A percentile compares a stretch with the other conserved stretches of the same genome.
These are phyloP conservation scores for Ariopsis seemanni DNA, from an alignment of 2,113 vertebrate species.

Conservation along the genomic window DNA sequence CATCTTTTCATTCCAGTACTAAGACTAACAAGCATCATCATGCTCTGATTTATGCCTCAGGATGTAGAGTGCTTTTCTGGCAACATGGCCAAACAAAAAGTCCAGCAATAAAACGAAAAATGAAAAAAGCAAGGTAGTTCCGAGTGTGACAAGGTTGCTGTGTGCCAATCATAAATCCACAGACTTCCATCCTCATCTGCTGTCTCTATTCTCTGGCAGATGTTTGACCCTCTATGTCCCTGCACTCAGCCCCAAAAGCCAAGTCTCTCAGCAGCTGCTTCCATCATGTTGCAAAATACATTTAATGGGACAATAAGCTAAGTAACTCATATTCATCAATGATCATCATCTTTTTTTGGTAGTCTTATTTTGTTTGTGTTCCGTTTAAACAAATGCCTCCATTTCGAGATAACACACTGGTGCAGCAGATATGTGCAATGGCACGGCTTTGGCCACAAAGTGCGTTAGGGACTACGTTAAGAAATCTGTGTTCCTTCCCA, in stretches of 20 bases:
- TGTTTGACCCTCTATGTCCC: slow-evolving; percentile 5
- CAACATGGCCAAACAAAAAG: neutral
- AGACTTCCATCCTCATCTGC: slow-evolving; percentile 31
- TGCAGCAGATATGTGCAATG: neutral
- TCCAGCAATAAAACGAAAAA: slow-evolving; percentile 27
- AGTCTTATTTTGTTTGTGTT: slow-evolving; percentile 14
- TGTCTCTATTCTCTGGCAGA: slow-evolving; percentile 40
- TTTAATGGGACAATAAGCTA: slow-evolving; percentile 47
- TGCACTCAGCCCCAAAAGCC: neutral
- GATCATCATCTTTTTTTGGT: slow-evolving; percentile 47
- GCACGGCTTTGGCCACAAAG: neutral
- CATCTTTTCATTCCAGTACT: slow-evolving; percentile 46
- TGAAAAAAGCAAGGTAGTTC: neutral
- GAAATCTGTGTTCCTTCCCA: neutral
- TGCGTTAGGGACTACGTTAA: neutral
- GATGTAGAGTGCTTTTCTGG: slow-evolving; percentile 51
- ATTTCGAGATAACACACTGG: slow-evolving; percentile 24
- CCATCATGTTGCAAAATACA: slow-evolving; percentile 47
- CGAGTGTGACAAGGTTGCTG: neutral
- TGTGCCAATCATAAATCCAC: slow-evolving; percentile 36
- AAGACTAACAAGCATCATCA: slow-evolving; percentile 47
- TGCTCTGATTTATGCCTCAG: slow-evolving; percentile 62
- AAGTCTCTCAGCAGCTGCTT: slow-evolving; percentile 52
- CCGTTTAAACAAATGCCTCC: slow-evolving; percentile 55
- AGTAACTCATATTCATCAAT: slow-evolving; percentile 42